Conservation (phyloP, 2,888 invertebrate genomes). For the Phyto melanocephala region DNA sequence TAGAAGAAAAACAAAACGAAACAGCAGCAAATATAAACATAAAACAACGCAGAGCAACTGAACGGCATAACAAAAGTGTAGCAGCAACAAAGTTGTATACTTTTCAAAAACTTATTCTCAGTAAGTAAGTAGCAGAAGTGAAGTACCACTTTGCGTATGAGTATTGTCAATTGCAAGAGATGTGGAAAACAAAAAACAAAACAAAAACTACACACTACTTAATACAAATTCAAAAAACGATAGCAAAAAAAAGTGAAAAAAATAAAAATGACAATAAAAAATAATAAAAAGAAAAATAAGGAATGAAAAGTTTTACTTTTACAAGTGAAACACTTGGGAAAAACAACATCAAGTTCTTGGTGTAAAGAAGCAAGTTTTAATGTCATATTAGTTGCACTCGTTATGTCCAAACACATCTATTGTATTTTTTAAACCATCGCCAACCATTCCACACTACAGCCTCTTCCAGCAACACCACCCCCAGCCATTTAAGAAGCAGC, state of each 20-base stretch:
- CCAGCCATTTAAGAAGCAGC: constrained; percentile 4
- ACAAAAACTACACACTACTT: constrained; percentile 13
- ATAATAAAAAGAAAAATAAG: constrained; percentile 27
- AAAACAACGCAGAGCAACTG: constrained; percentile 7
- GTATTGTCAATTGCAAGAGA: constrained; percentile 62
- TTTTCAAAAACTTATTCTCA: constrained; percentile 49
- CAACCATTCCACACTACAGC: neutral
- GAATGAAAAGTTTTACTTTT: constrained; percentile 52
- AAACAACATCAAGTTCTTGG: constrained; percentile 62
- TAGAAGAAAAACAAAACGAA: constrained; percentile 24
- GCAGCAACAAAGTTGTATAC: constrained; percentile 36
- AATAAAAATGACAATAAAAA: constrained; percentile 13
- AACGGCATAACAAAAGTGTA: constrained; percentile 6
- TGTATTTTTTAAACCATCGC: neutral
- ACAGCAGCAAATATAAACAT: neutral
- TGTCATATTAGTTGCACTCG: constrained; percentile 64
- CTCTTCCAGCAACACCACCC: neutral
- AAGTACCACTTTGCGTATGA: constrained; percentile 64
- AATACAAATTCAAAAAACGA: constrained; percentile 1
- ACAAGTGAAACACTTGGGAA: constrained; percentile 62
- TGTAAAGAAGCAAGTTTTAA: constrained; percentile 63
- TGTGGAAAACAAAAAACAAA: constrained; percentile 15
- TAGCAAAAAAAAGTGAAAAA: neutral
- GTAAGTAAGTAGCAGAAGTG: constrained; percentile 14
- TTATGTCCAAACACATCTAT: constrained; percentile 45